phyloP scores from a whole-genome alignment of 35 echinoderm and acorn worm genomes.

The Eucidaris tribuloides region DNA sequence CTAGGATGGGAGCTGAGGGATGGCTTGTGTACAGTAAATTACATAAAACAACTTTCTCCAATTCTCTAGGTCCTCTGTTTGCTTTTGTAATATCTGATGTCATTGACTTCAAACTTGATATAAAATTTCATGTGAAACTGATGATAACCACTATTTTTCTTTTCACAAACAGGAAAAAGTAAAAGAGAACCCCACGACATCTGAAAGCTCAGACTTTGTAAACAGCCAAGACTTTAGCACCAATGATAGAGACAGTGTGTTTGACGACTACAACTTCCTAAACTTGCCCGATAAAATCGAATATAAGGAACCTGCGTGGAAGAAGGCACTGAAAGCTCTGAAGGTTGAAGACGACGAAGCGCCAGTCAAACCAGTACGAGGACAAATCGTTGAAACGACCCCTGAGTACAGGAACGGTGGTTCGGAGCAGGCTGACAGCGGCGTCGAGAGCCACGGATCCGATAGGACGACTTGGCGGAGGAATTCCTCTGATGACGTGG shows the following conservation, averaged over 20 bases:
- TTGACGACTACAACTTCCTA: background rate
- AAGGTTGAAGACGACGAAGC: background rate
- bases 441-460: background rate
- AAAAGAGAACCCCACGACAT: no score
- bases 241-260: constrained; percentile 19
- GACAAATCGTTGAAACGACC: background rate
- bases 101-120: no score
- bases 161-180: no score
- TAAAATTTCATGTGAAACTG: no score
- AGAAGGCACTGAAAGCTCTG: background rate
- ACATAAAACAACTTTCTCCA: no score
- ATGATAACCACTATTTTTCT: no score
- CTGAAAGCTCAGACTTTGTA: no score
- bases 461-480: background rate
- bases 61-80: no score
- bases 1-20: no score
- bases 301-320: constrained; percentile 21
- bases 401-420: background rate
- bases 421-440: background rate
- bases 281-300: background rate
- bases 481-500: background rate
- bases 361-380: background rate
- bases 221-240: no score
- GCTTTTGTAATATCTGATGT: no score
- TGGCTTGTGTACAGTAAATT: no score